Percentiles rank a stretch among this genome's conserved stretches.
Conservation (phyloP, 2,113 vertebrate species). For the Perccottus glenii region DNA sequence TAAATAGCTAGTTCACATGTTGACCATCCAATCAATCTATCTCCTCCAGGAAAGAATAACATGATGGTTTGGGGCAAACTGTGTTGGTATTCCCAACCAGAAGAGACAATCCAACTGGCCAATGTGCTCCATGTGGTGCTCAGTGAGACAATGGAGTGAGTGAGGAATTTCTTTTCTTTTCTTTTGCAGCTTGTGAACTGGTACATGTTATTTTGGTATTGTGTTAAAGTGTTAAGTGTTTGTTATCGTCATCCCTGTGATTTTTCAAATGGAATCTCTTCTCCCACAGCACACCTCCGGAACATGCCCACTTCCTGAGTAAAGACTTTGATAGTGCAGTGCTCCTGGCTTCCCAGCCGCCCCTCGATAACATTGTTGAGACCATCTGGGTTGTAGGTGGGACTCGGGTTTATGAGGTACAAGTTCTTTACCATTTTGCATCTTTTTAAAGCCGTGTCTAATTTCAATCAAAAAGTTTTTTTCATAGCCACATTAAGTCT, state of each 20-base stretch:
- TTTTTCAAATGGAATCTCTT: not conserved
- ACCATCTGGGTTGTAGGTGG: conserved; percentile 82
- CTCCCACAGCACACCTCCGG: conserved; percentile 67
- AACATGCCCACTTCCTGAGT: conserved; percentile 74
- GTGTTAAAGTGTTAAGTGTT: not conserved
- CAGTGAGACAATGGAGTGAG: conserved; percentile 72
- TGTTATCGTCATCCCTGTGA: too few relatives aligned
- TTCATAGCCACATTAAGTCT: too few relatives aligned
- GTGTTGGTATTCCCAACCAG: conserved; percentile 69
- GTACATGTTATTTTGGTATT: not conserved
- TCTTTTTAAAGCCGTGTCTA: too few relatives aligned
- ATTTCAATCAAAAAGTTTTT: too few relatives aligned
- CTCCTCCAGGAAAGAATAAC: conserved; percentile 78
- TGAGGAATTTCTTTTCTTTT: too few relatives aligned
- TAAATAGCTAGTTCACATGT: too few relatives aligned
- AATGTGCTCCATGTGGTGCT: conserved; percentile 77
- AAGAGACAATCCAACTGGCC: conserved; percentile 62
- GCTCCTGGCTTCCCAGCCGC: conserved; percentile 50
- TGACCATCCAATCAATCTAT: not conserved
- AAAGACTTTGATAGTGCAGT: conserved; percentile 68
- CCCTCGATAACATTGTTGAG: conserved; percentile 73
- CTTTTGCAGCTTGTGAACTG: too few relatives aligned
- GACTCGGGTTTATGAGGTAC: conserved; percentile 74
- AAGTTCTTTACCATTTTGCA: not conserved
- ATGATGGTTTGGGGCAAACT: conserved; percentile 78